Base-by-base conservation (phyloP, 2,888 invertebrate genomes). In the Acrobasis suavella region DNA sequence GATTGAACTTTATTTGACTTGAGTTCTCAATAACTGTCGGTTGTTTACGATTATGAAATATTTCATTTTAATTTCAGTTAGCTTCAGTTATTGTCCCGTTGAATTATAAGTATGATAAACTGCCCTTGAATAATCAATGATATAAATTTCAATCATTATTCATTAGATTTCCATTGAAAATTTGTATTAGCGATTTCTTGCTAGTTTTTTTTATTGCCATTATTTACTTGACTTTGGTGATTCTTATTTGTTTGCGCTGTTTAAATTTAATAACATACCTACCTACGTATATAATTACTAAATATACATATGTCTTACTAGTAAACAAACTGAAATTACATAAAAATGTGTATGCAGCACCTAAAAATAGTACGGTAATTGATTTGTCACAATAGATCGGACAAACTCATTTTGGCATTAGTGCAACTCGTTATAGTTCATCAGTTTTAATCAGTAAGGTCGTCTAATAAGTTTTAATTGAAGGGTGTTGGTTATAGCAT, bases 101-200 rank as follows among this genome's bases (percentile, higher is more conserved):
- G 65, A 74, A 69, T 61, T 67, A 68, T 69, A 82, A 83, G 74
- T 85, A 78, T 78, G 76, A 87, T 76, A 80, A 81, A 86, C 77
- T 74, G 72, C 71, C 69, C 62, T 72, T 68, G 61, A 69, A n/a
- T n/a, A n/a, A 65, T 62, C 67, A 32, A 72, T 66, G 69, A 77
- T 76, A 82, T 80, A 78, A 80, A 82, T 85, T 78, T 73, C 71
- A 73, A 56, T 76, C 76, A 75, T 73, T 72, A 72, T 72, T 68
- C n/a, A n/a, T n/a, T n/a, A n/a, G n/a, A n/a, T 58, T 61, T 71
- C 74, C 74, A 69, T 76, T 32, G 8, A 32, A 32, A 32, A 32
- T 32, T 32, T 32, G 32, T 32, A 7, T 32, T 7, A 32, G 32
- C 32, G 5, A 32, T 5, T 32, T 32, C 8, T 32, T 32, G 7